Evolutionary conservation across 2,113 vertebrate species (phyloP), one percentile per base, ranked within the genome.

Genomic region (Penelope pileata): DNA sequence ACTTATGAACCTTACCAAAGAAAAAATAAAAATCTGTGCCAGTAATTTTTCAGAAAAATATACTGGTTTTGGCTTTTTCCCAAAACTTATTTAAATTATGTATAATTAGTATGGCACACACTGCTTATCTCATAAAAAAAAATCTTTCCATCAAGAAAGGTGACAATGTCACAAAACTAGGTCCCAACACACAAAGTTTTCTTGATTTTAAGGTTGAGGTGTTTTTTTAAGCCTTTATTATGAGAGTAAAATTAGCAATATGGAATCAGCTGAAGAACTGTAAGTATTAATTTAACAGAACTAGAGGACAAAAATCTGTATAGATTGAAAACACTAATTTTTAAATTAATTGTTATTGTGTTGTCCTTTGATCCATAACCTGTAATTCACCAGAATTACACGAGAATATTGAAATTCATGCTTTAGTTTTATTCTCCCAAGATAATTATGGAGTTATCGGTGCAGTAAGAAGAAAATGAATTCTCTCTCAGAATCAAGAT

Each of bases 151-250:
- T 32, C 3, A 54, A n/a, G 24, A 63, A 75, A 42, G 10, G 8
- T 70, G 21, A 62, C 4, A 40, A 12, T 32, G 3, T 12, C 69
- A 16, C 1, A 81, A 81, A 83, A 45, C 3, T 7, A 54, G 3
- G 5, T 78, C 9, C 7, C 26, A 66, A 29, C 9, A 69, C 6
- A 51, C 1, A 54, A 70, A 58, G 16, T 1, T 0, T 50, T 76
- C 34, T 83, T 63, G 12, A 2, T 47, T 81, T 79, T 43, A 36
- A 91, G 29, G 11, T 26, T 53, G 27, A 45, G 10, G 10, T 51
- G 10, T 19, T 40, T 34, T 75, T 82, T 50, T 64, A 24, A 60
- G 6, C 3, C 4, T 36, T 90, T 75, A 51, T 54, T 67, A 67
- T 30, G 42, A 47, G 15, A 6, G 17, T 54, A 13, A 23, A 88